Conservation (phyloP, 2,113 vertebrate genomes). For the Mustelus asterias region DNA sequence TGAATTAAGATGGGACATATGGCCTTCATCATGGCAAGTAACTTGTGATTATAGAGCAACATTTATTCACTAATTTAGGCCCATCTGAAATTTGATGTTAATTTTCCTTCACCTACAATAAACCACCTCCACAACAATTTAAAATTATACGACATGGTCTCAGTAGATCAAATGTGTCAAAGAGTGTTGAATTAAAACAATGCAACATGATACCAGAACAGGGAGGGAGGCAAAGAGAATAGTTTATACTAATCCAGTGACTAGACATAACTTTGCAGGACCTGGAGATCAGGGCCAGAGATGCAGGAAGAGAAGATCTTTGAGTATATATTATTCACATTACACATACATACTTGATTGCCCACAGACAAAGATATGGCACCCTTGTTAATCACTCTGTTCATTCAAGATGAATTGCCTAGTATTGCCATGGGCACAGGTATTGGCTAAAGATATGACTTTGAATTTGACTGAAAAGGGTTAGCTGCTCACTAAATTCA, state of each 20-base stretch:
- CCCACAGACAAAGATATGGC: constrained; percentile 3
- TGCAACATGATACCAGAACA: background rate
- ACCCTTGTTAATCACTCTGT: background rate
- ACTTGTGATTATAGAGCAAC: background rate
- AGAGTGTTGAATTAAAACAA: background rate
- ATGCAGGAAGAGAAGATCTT: background rate
- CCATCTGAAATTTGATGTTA: background rate
- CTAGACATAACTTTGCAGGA: background rate
- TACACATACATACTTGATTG: background rate
- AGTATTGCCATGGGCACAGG: background rate
- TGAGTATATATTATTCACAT: background rate
- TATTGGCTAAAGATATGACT: background rate
- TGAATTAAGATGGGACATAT: background rate
- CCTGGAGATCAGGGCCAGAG: background rate
- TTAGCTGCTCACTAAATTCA: background rate
- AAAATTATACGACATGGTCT: background rate
- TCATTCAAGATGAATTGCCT: background rate
- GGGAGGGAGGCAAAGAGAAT: background rate
- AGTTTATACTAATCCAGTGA: constrained; percentile 17
- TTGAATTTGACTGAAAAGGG: background rate
- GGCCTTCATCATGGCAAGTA: background rate
- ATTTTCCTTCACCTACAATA: constrained; percentile 1
- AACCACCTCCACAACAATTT: background rate
- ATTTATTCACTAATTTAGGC: background rate
- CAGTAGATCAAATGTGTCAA: background rate